phyloP scores from a whole-genome alignment of 2,113 vertebrate species.

The Crotalus horridus region DNA sequence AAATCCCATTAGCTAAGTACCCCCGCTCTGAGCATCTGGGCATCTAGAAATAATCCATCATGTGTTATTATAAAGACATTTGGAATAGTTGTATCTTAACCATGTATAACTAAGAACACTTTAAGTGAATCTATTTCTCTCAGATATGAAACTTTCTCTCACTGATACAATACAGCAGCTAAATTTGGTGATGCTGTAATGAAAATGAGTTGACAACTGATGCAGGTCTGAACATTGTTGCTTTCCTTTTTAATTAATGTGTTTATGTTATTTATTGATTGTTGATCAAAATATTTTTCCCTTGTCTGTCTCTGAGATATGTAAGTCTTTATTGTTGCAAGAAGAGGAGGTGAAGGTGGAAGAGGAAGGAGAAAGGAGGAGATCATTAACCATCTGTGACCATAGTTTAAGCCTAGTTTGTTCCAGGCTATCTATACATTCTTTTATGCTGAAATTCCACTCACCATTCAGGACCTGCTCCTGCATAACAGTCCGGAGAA shows the following conservation, averaged over 20 bases:
- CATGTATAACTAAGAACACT: not conserved
- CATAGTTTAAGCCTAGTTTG: not conserved
- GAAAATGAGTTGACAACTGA: not conserved
- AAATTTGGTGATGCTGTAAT: not conserved
- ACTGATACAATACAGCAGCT: not conserved
- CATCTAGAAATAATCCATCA: not conserved
- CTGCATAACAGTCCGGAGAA: conserved; percentile 87
- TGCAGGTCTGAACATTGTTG: not conserved
- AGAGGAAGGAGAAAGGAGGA: too few species aligned
- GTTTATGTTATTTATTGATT: not conserved
- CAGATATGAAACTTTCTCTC: not conserved
- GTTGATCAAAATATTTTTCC: not conserved
- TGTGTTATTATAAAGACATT: not conserved
- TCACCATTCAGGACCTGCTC: conserved; percentile 74
- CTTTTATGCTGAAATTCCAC: not conserved
- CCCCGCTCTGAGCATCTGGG: not conserved
- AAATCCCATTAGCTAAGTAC: not conserved
- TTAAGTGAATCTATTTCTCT: not conserved
- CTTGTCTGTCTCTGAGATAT: not conserved
- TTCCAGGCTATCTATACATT: not conserved
- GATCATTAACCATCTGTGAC: not conserved
- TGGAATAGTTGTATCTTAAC: not conserved
- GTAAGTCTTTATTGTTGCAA: not conserved
- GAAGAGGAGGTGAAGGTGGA: not conserved
- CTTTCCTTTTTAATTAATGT: not conserved